Evolutionary conservation across 64 coral and sea anemone species (phyloP), one percentile per base, ranked within the genome.

Genomic region (Montipora foliosa): DNA sequence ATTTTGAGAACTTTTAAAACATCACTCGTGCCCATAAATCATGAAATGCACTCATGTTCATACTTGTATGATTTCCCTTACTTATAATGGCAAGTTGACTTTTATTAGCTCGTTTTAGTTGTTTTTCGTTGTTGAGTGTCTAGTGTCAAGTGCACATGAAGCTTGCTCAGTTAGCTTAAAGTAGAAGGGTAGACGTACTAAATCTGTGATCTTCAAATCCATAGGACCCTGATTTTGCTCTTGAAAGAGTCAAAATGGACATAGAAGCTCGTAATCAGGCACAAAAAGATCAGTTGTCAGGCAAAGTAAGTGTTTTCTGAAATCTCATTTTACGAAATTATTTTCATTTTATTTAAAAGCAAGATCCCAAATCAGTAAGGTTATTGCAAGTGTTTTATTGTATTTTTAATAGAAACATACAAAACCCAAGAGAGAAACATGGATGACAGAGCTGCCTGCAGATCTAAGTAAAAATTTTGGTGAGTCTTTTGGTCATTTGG

Each of bases 361-460:
- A 37, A 37, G 37, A 37, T 37, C 37, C 37, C 37, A 37, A 37
- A 37, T 37, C 37, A 37, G 37, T 37, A 55, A 7, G 52, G 10
- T 55, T 55, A 55, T 55, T 47, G 10, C 5, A 8, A 47, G 8
- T 7, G 77, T 16, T 44, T 0, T 71, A 45, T 77, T 4, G 8
- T 88, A 0, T 76, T 93, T 68, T 71, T 8, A 58, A 94, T n/a
- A 94, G 95, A 99, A 94, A 92, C 80, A 81, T 81, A 74, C 84
- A 1, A 96, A 96, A 74, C 84, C 90, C 51, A 89, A 86, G 61
- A 88, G 98, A 87, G 98, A 99, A 76, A 79, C 93, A 66, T 99
- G 98, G 98, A 99, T 99, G 98, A 99, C 98, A 87, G 98, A 99
- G 76, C 95, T 99, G 46, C 98, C 98, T 53, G 95, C 95, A 60